Percentiles rank a stretch among this genome's conserved stretches.
phyloP scores from a whole-genome alignment of 2,888 invertebrate genomes.

The Hofmannophila pseudospretella region DNA sequence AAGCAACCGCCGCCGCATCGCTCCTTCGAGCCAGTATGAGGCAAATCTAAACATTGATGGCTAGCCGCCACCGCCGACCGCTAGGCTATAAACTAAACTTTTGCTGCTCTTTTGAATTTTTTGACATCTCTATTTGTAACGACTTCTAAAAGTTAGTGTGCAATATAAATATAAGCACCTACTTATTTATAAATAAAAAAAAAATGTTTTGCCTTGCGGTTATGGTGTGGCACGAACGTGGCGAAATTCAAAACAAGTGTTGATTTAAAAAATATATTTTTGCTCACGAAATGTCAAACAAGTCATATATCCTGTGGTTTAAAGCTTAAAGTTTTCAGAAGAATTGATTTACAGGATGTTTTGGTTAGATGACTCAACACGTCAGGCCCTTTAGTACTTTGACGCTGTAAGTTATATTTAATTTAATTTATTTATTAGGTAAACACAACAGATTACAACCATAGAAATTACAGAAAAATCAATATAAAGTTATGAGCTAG shows the following conservation, averaged over 20 bases:
- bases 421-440: no score
- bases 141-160: slow-evolving; percentile 41
- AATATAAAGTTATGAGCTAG: no score
- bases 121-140: slow-evolving; percentile 51
- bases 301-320: no score
- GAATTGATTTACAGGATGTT: no score
- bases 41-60: slow-evolving; percentile 41
- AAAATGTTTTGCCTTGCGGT: slow-evolving; percentile 1
- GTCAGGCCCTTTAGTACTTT: no score
- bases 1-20: no score
- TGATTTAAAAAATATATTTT: neutral
- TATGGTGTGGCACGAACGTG: neutral
- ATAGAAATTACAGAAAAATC: no score
- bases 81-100: slow-evolving; percentile 43
- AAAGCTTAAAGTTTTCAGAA: no score
- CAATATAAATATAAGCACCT: slow-evolving; percentile 16
- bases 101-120: slow-evolving; percentile 43
- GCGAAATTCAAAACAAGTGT: neutral
- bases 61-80: slow-evolving; percentile 25
- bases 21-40: neutral
- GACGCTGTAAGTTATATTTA: no score
- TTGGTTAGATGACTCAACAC: no score
- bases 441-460: no score
- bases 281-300: neutral
- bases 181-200: no score